Conservation (phyloP, 2,888 invertebrate species). For the Malthinus flaveolus region DNA sequence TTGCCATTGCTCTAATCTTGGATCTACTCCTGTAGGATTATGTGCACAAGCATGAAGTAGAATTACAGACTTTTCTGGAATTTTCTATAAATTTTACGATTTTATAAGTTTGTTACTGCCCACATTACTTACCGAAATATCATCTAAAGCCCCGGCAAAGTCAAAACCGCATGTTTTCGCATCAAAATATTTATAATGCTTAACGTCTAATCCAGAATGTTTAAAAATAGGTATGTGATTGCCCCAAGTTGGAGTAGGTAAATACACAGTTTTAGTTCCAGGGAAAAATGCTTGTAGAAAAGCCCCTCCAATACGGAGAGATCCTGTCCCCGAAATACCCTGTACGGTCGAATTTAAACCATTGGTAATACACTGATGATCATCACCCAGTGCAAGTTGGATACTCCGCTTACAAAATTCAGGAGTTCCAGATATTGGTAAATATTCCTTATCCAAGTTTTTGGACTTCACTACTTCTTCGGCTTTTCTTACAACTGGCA, state of each 20-base stretch:
- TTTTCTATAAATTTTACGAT: constrained; percentile 65
- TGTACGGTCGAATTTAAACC: constrained; percentile 76
- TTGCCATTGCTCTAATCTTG: constrained; percentile 84
- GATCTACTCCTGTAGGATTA: constrained; percentile 97
- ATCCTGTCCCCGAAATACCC: constrained; percentile 96
- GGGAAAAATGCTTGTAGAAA: constrained; percentile 83
- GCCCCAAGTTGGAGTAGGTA: constrained; percentile 97
- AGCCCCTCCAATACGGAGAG: constrained; percentile 88
- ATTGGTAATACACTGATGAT: constrained; percentile 67
- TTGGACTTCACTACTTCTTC: constrained; percentile 73
- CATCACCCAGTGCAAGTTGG: constrained; percentile 84
- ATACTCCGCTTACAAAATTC: constrained; percentile 86
- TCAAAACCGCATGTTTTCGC: constrained; percentile 93
- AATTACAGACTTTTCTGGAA: constrained; percentile 87
- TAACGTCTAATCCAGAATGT: constrained; percentile 80
- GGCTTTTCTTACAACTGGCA: constrained; percentile 87
- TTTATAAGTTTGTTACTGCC: no score
- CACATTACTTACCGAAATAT: constrained; percentile 70
- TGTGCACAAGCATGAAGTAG: constrained; percentile 97
- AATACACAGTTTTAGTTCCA: constrained; percentile 79
- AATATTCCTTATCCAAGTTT: constrained; percentile 90
- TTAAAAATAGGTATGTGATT: constrained; percentile 96
- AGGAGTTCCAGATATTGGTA: constrained; percentile 84
- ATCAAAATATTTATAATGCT: constrained; percentile 93
- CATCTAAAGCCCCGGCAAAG: constrained; percentile 84